phyloP scores from a whole-genome alignment of 2,888 invertebrate genomes.

The Tenthredo distinguenda region DNA sequence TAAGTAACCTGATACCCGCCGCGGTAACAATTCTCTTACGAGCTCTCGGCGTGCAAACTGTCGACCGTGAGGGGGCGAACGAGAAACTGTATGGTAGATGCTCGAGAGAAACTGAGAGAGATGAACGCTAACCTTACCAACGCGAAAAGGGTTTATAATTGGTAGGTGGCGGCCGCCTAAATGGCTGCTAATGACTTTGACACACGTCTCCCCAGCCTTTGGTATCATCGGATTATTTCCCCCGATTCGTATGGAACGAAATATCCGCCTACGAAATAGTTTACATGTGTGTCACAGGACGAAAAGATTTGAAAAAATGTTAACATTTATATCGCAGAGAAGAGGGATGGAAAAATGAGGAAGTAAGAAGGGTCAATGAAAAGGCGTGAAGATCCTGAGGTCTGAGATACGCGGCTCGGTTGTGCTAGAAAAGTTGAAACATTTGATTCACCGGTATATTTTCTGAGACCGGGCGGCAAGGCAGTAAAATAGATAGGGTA shows the following conservation, averaged over 20 bases:
- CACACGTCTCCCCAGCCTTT: conserved; percentile 39
- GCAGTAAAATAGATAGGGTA: conserved; percentile 46
- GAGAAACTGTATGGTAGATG: neutral
- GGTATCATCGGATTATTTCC: conserved; percentile 27
- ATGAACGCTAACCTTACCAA: neutral
- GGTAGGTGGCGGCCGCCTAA: conserved; percentile 43
- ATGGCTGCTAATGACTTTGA: conserved; percentile 48
- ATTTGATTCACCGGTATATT: conserved; percentile 45
- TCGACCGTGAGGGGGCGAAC: conserved; percentile 36
- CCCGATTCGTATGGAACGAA: neutral
- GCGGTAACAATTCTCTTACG: conserved; percentile 48
- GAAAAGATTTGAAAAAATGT: neutral
- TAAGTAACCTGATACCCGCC: conserved; percentile 49
- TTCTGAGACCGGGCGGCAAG: conserved; percentile 29
- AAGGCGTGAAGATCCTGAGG: neutral
- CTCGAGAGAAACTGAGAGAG: conserved; percentile 18
- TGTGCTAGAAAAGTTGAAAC: conserved; percentile 30
- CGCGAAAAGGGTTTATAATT: conserved; percentile 45
- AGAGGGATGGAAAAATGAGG: neutral
- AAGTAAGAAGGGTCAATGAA: conserved; percentile 18
- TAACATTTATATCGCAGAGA: neutral
- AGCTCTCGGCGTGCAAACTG: conserved; percentile 37
- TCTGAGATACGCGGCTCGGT: neutral
- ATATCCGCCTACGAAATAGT: neutral
- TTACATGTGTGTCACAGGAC: neutral